Percentiles rank a stretch among this genome's conserved stretches.
Conservation (phyloP, 2,113 vertebrate species). For the Rutilus rutilus region DNA sequence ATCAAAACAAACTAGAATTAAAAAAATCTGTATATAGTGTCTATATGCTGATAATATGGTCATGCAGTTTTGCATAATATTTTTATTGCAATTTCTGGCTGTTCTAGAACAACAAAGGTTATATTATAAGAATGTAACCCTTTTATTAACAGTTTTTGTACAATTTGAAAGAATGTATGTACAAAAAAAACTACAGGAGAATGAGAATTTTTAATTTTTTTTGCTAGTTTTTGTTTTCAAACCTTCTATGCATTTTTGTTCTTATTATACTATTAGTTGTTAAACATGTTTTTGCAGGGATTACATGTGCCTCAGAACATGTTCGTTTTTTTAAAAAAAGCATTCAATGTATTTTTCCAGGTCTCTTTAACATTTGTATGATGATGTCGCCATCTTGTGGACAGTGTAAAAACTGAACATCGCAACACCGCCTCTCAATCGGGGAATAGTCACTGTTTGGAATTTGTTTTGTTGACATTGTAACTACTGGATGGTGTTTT, state of each 20-base stretch:
- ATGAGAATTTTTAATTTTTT: no score
- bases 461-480: not conserved
- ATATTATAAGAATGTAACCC: not conserved
- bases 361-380: not conserved
- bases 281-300: not conserved
- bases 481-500: not conserved
- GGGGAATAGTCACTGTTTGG: not conserved
- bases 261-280: not conserved
- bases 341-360: not conserved
- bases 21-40: not conserved
- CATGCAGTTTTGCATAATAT: not conserved
- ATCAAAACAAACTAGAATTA: not conserved
- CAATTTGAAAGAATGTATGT: not conserved
- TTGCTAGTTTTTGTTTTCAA: not conserved
- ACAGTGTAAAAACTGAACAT: not conserved
- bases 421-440: no score
- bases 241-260: not conserved
- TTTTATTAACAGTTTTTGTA: not conserved
- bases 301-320: not conserved
- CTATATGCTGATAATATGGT: not conserved
- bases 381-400: constrained; percentile 43
- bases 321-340: not conserved
- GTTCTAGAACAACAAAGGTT: not conserved
- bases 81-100: not conserved
- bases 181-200: not conserved